Evolutionary conservation across 2,113 vertebrate species (phyloP), one percentile per base, ranked within the genome.

Genomic region (Nibea albiflora): DNA sequence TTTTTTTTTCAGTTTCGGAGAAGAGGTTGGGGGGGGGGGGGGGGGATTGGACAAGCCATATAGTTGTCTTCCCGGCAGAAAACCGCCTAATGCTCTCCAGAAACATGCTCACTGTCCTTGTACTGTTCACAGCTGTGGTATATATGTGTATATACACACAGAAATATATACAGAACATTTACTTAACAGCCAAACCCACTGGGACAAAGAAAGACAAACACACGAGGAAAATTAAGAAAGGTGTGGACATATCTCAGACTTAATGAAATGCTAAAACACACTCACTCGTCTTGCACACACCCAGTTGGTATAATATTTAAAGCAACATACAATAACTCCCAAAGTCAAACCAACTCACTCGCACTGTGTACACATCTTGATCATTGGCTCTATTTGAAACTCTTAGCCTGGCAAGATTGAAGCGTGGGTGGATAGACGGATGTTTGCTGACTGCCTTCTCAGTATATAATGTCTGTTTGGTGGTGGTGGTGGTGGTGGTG

Each of bases 71-170:
- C 65, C 35, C 77, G 52, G 67, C 58, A 78, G 31, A 80, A 60
- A 86, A 81, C 19, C 69, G 61, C 76, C 73, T 77, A 89, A 86
- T 71, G 74, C 72, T 60, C 80, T 71, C 68, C 77, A 88, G 79
- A 83, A 73, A 76, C 74, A n/a, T 53, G 24, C 60, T 53, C 31
- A 28, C 50, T 24, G 73, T 63, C 54, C 28, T n/a, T 35, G 50
- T n/a, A 19, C 28, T 19, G 28, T 17, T 83, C 65, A 49, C 1
- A 12, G 28, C 50, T 60, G 57, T 35, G 73, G 54, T 20, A 35
- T 64, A 35, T 62, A 12, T 61, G 61, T 11, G 42, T 62, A 56
- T 60, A 46, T 56, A 26, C 73, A 65, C 62, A 65, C 58, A 50
- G 35, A 76, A 44, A 73, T 52, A 75, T 44, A 56, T 20, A 28